These are phyloP conservation scores for Empis stercorea DNA, from an alignment of 2,888 invertebrate species.

Conservation along the genomic window DNA sequence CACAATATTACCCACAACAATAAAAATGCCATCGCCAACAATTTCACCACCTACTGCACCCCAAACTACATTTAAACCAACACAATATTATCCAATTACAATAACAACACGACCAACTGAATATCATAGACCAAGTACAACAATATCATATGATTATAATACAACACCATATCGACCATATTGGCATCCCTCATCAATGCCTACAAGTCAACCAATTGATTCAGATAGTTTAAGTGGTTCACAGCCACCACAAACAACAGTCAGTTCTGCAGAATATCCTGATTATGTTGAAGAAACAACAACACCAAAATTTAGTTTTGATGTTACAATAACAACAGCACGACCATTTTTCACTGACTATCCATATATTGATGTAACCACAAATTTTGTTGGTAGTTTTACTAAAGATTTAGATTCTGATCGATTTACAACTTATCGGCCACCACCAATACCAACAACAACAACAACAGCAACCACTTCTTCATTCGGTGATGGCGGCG, in stretches of 20 bases:
- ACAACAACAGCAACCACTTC: constrained; percentile 18
- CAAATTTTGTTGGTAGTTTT: constrained; percentile 5
- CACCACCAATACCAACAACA: constrained; percentile 14
- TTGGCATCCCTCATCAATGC: neutral
- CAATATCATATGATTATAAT: constrained; percentile 25
- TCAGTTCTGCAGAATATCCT: constrained; percentile 11
- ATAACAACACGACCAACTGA: neutral
- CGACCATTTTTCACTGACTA: constrained; percentile 35
- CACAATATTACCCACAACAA: neutral
- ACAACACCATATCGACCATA: constrained; percentile 13
- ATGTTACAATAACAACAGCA: constrained; percentile 26
- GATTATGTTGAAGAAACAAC: constrained; percentile 18
- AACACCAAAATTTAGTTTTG: constrained; percentile 17
- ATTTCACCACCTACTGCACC: too few species aligned
- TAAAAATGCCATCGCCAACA: too few species aligned
- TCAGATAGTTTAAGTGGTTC: neutral
- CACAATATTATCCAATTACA: neutral
- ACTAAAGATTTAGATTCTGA: constrained; percentile 20
- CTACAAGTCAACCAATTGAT: neutral
- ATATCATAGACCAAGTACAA: constrained; percentile 20
- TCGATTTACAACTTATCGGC: constrained; percentile 23
- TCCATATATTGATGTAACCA: constrained; percentile 29
- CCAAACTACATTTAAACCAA: neutral
- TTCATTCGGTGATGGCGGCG: constrained; percentile 2
- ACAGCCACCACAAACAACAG: constrained; percentile 4